Percentiles rank a stretch among this genome's conserved stretches.
These are phyloP conservation scores for Drosophila seguyi DNA, from an alignment of 1,140 invertebrate species.

Conservation along the genomic window DNA sequence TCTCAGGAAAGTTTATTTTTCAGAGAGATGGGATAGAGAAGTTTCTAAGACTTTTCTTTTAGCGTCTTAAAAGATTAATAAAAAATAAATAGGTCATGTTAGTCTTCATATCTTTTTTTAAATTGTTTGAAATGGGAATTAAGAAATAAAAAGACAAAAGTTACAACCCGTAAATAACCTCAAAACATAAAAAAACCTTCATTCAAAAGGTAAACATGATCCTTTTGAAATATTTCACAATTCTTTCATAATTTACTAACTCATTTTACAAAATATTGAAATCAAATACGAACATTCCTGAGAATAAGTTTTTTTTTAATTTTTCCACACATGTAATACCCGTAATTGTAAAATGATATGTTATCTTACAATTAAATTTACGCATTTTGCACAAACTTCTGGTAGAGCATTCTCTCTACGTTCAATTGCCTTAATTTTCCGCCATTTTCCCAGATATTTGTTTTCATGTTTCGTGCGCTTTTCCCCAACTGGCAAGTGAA, in stretches of 20 bases:
- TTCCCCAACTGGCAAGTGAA: conserved; percentile 48
- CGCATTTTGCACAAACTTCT: not conserved
- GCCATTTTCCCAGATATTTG: conserved; percentile 26
- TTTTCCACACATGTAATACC: not conserved
- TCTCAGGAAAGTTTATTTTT: conserved; percentile 5
- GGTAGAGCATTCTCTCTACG: conserved; percentile 24
- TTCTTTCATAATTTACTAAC: no score
- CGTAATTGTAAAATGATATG: no score
- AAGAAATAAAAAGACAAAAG: no score
- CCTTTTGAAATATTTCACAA: no score
- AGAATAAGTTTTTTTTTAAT: not conserved
- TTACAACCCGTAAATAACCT: no score
- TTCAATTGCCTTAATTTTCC: not conserved
- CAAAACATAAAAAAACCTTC: no score
- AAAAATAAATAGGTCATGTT: not conserved
- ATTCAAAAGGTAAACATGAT: no score
- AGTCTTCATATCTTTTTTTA: no score
- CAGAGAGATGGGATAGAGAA: not conserved
- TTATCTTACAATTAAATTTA: not conserved
- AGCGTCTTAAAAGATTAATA: not conserved
- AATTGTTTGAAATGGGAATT: no score
- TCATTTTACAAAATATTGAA: not conserved
- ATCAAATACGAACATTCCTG: not conserved
- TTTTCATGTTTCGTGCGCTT: conserved; percentile 26
- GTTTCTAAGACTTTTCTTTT: not conserved